phyloP scores from a whole-genome alignment of 2,888 invertebrate species.

The Ophion costatus region DNA sequence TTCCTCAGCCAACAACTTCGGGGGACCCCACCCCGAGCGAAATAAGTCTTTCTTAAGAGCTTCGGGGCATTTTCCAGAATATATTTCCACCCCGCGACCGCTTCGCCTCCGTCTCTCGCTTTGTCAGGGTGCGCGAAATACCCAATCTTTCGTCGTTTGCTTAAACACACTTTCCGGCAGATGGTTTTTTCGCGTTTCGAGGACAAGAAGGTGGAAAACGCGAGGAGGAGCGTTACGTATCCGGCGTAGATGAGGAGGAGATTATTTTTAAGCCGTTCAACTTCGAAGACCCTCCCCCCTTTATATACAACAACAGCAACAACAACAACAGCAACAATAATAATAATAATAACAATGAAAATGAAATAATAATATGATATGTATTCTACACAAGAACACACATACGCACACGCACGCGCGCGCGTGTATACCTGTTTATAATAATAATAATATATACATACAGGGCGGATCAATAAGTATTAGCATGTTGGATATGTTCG shows the following conservation, averaged over 20 bases:
- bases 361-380: no score
- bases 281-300: background rate
- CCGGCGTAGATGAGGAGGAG: background rate
- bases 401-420: no score
- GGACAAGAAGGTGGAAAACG: conserved; percentile 21
- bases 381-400: no score
- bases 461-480: no score
- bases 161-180: conserved; percentile 47
- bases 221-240: conserved; percentile 29
- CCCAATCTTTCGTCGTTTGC: conserved; percentile 43
- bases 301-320: no score
- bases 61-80: conserved; percentile 44
- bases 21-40: conserved; percentile 22
- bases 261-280: background rate
- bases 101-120: background rate
- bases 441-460: no score
- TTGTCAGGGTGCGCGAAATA: conserved; percentile 4
- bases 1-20: background rate
- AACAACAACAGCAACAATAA: no score
- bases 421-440: no score
- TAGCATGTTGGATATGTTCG: no score
- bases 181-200: conserved; percentile 50
- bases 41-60: conserved; percentile 51
- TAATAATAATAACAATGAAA: no score
- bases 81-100: conserved; percentile 25